Evolutionary conservation across 2,113 vertebrate species (phyloP).

Genomic region (Pterophyllum scalare): DNA sequence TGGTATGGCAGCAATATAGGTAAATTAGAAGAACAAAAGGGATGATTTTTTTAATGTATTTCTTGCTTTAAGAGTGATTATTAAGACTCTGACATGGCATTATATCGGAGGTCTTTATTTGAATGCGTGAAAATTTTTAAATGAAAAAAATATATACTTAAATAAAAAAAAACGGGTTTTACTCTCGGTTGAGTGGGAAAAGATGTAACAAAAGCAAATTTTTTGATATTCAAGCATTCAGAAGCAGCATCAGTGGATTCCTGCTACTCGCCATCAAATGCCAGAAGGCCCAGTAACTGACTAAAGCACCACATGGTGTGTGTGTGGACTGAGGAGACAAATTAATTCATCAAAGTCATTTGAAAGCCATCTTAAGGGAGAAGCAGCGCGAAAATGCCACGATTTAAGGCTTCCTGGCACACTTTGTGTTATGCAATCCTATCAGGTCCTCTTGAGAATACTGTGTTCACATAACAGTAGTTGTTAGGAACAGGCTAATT

Average conservation of each 20-base stretch:
- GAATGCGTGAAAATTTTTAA: background rate
- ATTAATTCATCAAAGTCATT: slow-evolving; percentile 69
- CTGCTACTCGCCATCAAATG: slow-evolving; percentile 45
- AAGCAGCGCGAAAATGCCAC: slow-evolving; percentile 25
- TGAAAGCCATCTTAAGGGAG: slow-evolving; percentile 58
- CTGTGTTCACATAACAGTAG: slow-evolving; percentile 50
- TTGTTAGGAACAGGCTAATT: slow-evolving; percentile 26
- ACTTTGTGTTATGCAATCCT: slow-evolving; percentile 57
- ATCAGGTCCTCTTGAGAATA: slow-evolving; percentile 50
- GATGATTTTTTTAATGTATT: background rate
- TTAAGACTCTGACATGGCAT: background rate
- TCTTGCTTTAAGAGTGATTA: background rate
- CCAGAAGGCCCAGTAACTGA: slow-evolving; percentile 57
- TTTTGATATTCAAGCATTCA: slow-evolving; percentile 21
- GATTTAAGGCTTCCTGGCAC: slow-evolving; percentile 44
- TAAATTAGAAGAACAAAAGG: background rate
- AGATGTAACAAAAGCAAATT: background rate
- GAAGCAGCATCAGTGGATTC: slow-evolving; percentile 36
- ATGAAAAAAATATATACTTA: background rate
- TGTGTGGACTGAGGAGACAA: slow-evolving; percentile 51
- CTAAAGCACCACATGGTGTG: slow-evolving; percentile 63
- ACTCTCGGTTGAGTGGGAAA: background rate
- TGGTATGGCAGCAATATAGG: background rate
- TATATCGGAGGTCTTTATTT: background rate
- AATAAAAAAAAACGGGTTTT: background rate